phyloP scores from a whole-genome alignment of 2,113 vertebrate species.

The Gymnobelideus leadbeateri region DNA sequence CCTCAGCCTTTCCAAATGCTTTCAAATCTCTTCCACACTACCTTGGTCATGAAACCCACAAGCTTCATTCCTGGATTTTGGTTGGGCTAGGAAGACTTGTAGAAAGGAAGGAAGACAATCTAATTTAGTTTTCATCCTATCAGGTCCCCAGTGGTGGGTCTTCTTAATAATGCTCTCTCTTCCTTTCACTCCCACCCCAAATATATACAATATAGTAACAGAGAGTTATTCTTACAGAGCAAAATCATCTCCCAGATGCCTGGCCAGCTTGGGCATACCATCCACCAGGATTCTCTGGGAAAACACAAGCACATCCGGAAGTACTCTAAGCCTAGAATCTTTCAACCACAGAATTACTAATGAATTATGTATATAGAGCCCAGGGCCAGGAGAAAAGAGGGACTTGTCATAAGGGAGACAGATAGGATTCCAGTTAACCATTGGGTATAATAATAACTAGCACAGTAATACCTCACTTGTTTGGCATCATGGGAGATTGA shows the following conservation, averaged over 20 bases:
- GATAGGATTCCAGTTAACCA: background rate
- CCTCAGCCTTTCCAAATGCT: background rate
- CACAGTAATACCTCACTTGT: background rate
- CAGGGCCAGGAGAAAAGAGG: background rate
- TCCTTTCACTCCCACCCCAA: background rate
- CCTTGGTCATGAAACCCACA: constrained; percentile 9
- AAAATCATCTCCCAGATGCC: background rate
- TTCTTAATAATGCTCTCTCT: background rate
- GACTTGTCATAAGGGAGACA: background rate
- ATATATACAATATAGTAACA: background rate
- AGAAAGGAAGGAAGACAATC: constrained; percentile 59
- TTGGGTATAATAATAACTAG: background rate
- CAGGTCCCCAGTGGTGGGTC: background rate
- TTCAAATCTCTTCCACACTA: background rate
- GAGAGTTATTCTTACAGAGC: background rate
- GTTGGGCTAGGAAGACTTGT: constrained; percentile 1
- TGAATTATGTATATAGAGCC: background rate
- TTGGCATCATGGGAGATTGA: background rate
- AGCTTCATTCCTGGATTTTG: background rate
- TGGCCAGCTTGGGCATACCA: background rate
- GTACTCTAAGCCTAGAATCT: background rate
- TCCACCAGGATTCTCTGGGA: background rate
- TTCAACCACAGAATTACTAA: background rate
- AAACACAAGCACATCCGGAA: fast-evolving
- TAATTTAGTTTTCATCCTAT: constrained; percentile 25